phyloP scores from a whole-genome alignment of 2,797 vertebrate genomes.

The Trichosurus vulpecula region DNA sequence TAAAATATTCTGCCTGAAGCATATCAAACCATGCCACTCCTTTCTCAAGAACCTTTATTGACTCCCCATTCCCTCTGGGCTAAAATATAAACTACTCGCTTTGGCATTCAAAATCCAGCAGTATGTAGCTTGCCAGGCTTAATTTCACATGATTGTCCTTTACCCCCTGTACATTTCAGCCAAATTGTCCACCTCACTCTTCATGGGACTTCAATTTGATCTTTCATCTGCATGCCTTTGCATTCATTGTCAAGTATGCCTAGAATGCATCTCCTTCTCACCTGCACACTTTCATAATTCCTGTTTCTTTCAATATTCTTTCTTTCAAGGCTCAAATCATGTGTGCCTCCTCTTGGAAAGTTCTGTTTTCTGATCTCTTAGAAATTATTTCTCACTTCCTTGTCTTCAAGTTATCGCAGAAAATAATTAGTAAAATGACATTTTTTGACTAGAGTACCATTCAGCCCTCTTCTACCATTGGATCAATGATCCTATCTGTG shows the following conservation, averaged over 20 bases:
- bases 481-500: too few relatives aligned
- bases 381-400: too few relatives aligned
- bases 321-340: too few relatives aligned
- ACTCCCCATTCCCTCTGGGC: background rate
- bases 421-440: too few relatives aligned
- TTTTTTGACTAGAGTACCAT: too few relatives aligned
- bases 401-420: too few relatives aligned
- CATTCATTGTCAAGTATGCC: background rate
- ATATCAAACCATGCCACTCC: background rate
- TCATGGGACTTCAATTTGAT: background rate
- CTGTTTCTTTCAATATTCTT: too few relatives aligned
- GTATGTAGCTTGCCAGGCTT: background rate
- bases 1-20: background rate
- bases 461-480: too few relatives aligned
- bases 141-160: background rate
- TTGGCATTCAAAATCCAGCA: background rate
- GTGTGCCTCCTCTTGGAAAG: too few relatives aligned
- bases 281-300: too few relatives aligned
- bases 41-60: background rate
- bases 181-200: background rate
- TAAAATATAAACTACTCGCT: background rate
- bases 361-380: too few relatives aligned
- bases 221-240: background rate
- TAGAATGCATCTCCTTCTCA: too few relatives aligned
- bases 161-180: background rate